phyloP scores from a whole-genome alignment of 2,888 invertebrate species.

The Bellardia bayeri region DNA sequence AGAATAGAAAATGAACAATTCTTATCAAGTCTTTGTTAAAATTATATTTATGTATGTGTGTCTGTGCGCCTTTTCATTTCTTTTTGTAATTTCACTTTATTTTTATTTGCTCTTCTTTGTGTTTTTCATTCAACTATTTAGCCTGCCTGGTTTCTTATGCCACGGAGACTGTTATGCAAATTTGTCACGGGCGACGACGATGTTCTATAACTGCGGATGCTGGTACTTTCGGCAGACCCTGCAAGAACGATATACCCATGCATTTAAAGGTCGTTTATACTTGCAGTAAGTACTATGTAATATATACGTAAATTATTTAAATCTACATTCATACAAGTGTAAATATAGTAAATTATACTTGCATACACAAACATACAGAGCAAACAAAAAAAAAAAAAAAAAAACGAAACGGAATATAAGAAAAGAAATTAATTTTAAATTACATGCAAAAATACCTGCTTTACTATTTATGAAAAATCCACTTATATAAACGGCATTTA shows the following conservation, averaged over 20 bases:
- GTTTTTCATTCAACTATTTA: conserved; percentile 80
- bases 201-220: conserved; percentile 92
- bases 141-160: conserved; percentile 95
- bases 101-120: conserved; percentile 44
- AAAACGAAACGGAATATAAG: background rate
- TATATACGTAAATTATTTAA: conserved; percentile 30
- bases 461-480: conserved; percentile 37
- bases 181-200: conserved; percentile 92
- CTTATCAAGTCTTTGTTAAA: conserved; percentile 50
- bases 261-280: conserved; percentile 95
- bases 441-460: conserved; percentile 33
- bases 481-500: conserved; percentile 25
- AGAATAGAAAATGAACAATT: conserved; percentile 26
- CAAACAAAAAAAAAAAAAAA: background rate
- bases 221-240: conserved; percentile 93
- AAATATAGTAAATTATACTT: conserved; percentile 52
- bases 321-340: conserved; percentile 25
- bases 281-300: conserved; percentile 88
- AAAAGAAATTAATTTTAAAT: conserved; percentile 42
- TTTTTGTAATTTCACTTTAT: background rate
- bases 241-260: conserved; percentile 91
- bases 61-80: conserved; percentile 16
- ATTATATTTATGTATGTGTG: conserved; percentile 10
- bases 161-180: conserved; percentile 95
- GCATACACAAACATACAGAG: background rate